Conservation (phyloP, 1,140 invertebrate genomes). For the Colletes latitarsis region DNA sequence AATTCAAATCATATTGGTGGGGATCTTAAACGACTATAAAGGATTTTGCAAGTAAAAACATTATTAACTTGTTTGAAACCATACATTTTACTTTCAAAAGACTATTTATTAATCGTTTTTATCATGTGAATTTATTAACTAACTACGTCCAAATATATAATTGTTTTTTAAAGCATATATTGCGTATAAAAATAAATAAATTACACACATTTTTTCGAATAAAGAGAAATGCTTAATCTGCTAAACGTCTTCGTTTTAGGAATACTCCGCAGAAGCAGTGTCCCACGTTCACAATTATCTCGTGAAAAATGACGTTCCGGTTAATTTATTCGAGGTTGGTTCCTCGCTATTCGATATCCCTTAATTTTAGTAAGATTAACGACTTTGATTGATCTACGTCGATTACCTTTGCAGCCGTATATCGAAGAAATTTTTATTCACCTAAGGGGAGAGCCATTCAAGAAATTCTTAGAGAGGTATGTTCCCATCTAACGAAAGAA, state of each 20-base stretch:
- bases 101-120: too few relatives aligned
- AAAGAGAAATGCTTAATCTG: not conserved
- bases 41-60: too few relatives aligned
- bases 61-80: too few relatives aligned
- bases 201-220: too few relatives aligned
- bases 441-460: slow-evolving; percentile 97
- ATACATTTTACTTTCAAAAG: too few relatives aligned
- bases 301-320: slow-evolving; percentile 97
- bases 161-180: too few relatives aligned
- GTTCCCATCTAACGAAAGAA: slow-evolving; percentile 34
- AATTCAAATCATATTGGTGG: too few relatives aligned
- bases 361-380: slow-evolving; percentile 26
- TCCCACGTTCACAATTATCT: slow-evolving; percentile 98
- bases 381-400: slow-evolving; percentile 37
- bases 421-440: slow-evolving; percentile 99
- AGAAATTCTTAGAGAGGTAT: slow-evolving; percentile 98
- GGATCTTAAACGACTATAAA: too few relatives aligned
- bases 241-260: slow-evolving; percentile 83
- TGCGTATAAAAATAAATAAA: too few relatives aligned
- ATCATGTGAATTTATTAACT: too few relatives aligned
- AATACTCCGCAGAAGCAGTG: slow-evolving; percentile 98
- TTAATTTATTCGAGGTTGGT: slow-evolving; percentile 97
- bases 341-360: slow-evolving; percentile 30
- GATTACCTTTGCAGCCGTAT: slow-evolving; percentile 90
- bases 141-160: too few relatives aligned